Conservation (phyloP, 2,888 invertebrate species). For the Eledona agricola region DNA sequence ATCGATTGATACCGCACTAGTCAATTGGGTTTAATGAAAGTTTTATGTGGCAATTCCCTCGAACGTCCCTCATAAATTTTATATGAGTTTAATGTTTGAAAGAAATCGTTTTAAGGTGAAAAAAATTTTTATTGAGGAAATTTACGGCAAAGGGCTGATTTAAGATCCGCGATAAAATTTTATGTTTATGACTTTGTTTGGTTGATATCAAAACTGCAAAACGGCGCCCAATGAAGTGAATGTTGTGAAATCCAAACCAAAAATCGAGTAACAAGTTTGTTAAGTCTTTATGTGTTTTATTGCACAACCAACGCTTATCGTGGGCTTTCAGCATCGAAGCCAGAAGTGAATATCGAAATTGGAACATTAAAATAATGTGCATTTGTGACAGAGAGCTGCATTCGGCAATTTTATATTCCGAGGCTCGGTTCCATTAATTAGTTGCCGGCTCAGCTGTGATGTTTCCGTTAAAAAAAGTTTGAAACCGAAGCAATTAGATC, state of each 20-base stretch:
- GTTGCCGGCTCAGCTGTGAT: too few species aligned
- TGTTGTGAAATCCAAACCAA: too few species aligned
- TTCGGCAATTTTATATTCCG: too few species aligned
- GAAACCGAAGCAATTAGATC: slow-evolving; percentile 16
- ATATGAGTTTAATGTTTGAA: slow-evolving; percentile 1
- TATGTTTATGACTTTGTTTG: slow-evolving; percentile 14
- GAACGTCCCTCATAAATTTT: slow-evolving; percentile 4
- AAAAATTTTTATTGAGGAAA: slow-evolving; percentile 14
- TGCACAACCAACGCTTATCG: not conserved
- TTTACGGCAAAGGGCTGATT: slow-evolving; percentile 11
- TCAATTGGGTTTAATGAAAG: not conserved
- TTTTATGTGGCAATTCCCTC: slow-evolving; percentile 16
- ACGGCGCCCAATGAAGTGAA: not conserved
- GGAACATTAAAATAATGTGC: too few species aligned
- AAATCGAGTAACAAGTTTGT: too few species aligned
- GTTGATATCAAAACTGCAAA: not conserved
- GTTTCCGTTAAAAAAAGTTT: slow-evolving; percentile 3
- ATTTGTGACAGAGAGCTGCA: too few species aligned
- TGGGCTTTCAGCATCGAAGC: not conserved
- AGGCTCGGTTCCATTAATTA: too few species aligned
- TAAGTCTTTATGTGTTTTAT: not conserved
- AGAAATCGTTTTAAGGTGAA: slow-evolving; percentile 8
- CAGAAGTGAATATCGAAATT: not conserved
- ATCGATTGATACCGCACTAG: not conserved
- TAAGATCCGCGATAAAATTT: slow-evolving; percentile 4